Base-by-base conservation (phyloP, 2,888 invertebrate genomes). In the Schizotus pectinicornis region DNA sequence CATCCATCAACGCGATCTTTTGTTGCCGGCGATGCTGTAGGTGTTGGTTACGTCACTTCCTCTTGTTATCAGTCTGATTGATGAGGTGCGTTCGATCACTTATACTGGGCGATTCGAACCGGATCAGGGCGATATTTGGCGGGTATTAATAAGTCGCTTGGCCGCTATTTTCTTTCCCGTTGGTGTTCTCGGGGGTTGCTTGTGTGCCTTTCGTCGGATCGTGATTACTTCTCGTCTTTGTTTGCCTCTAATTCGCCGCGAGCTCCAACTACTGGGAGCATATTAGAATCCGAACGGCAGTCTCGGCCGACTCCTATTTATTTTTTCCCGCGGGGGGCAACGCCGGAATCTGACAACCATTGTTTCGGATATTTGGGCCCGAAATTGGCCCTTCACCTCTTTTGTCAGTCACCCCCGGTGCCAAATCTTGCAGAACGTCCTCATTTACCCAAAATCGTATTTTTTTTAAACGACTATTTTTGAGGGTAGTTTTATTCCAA, bases 61-160 rank as follows among this genome's bases (percentile, higher is more conserved):
- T 65, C 67, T 69, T 68, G 69, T 71, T 71, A 71, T 71, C 71
- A 71, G 67, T 70, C 68, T 70, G 71, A 70, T 70, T 71, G 71
- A 71, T 71, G 71, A 46, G 37, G 41, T 51, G 43, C 46, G 34
- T 56, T 56, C 55, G 50, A 56, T 59, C 56, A 46, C 56, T 22
- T 22, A 22, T 22, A 22, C 22, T 2, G 22, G 5, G 22, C 22
- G 22, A 22, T 22, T 22, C 22, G 22, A 22, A 22, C 22, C 22
- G 5, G 22, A 22, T 22, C 5, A 22, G 37, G 49, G 42, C 43
- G 49, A 49, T 56, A 14, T 56, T 56, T 56, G 42, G 47, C 41
- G 36, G 30, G 45, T 14, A 36, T 43, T 32, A 31, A 36, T 45
- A 31, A 38, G 32, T 33, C 47, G 32, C 12, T 11, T 36, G 13